These are phyloP conservation scores for Nomada lathburiana DNA, from an alignment of 2,888 invertebrate genomes.

Conservation along the genomic window DNA sequence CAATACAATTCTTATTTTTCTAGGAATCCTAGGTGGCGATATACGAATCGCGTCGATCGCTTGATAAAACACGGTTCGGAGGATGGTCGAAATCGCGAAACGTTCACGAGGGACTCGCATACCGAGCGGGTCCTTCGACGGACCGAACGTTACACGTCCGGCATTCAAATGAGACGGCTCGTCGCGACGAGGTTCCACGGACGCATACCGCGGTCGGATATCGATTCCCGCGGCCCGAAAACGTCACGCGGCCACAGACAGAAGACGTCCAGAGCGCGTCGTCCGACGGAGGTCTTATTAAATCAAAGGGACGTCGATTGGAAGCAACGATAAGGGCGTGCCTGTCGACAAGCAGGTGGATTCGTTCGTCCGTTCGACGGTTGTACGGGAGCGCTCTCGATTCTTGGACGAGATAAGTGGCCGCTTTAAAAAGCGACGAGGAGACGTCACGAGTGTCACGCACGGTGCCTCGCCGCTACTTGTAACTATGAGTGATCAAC, in stretches of 20 bases:
- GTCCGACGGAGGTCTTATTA: conserved; percentile 73
- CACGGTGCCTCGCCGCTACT: conserved; percentile 54
- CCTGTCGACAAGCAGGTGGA: conserved; percentile 75
- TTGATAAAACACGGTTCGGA: conserved; percentile 24
- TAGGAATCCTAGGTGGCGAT: not conserved
- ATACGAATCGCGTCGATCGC: conserved; percentile 17
- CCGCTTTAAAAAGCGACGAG: conserved; percentile 58
- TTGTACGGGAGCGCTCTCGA: conserved; percentile 60
- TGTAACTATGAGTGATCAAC: conserved; percentile 68
- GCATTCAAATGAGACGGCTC: conserved; percentile 75
- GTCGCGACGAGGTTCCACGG: conserved; percentile 34
- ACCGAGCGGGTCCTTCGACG: conserved; percentile 73
- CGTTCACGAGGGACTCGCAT: conserved; percentile 54
- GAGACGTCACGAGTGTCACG: conserved; percentile 69
- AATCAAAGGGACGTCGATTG: conserved; percentile 68
- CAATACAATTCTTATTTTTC: too few relatives aligned
- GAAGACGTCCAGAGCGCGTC: conserved; percentile 67
- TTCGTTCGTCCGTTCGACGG: conserved; percentile 58
- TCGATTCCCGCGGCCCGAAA: conserved; percentile 64
- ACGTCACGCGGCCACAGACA: not conserved
- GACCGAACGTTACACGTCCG: conserved; percentile 72
- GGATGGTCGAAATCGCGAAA: conserved; percentile 46
- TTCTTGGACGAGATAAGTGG: conserved; percentile 49
- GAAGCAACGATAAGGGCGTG: conserved; percentile 61
- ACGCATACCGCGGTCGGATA: conserved; percentile 53